A percentile compares a stretch with the other conserved stretches of the same genome.
phyloP scores from a whole-genome alignment of 2,797 vertebrate species.

The Crocodylus rhombifer region DNA sequence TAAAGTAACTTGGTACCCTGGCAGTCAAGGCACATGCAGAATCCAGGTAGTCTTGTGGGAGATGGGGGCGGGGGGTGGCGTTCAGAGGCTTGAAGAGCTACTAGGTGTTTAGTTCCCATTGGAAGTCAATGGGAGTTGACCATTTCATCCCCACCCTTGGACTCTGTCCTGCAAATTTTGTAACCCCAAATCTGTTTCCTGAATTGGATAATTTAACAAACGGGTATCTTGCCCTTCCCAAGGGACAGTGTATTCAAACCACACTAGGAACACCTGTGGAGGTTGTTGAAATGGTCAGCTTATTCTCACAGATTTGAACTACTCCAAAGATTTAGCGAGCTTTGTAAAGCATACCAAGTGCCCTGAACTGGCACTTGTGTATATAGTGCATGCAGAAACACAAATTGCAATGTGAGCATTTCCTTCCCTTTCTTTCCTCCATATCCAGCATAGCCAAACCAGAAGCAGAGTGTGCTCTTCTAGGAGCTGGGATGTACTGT shows the following conservation, averaged over 20 bases:
- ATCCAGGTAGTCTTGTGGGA: neutral
- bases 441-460: too few species aligned
- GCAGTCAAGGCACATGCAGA: neutral
- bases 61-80: too few species aligned
- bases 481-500: neutral
- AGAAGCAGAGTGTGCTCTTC: too few species aligned
- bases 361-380: neutral
- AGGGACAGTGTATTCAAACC: too few species aligned
- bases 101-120: neutral
- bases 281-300: neutral
- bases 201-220: neutral
- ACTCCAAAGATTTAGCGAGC: neutral
- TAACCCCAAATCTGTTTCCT: neutral
- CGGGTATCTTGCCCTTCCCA: too few species aligned
- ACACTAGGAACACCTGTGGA: too few species aligned
- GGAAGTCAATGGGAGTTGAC: neutral
- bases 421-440: neutral
- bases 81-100: neutral
- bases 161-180: neutral
- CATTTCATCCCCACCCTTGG: neutral
- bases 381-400: neutral
- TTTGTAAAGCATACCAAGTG: neutral
- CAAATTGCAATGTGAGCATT: neutral
- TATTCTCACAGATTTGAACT: neutral
- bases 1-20: neutral